Conservation (phyloP, 2,113 vertebrate species). For the Sorex araneus region DNA sequence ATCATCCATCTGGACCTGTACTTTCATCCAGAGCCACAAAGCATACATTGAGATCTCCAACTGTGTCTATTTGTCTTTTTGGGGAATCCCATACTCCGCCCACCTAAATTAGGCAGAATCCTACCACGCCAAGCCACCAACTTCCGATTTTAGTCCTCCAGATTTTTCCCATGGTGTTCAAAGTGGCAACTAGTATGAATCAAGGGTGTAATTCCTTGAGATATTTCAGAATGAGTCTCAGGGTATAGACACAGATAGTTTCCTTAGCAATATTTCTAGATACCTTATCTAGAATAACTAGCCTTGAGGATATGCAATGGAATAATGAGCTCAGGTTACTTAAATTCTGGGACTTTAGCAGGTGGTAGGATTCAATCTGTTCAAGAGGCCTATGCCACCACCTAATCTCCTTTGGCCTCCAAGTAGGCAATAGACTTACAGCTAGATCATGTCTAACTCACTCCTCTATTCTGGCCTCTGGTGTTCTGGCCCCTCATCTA, state of each 20-base stretch:
- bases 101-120: too few species aligned
- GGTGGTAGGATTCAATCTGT: not conserved
- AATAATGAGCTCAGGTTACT: not conserved
- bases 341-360: not conserved
- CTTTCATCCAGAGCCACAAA: not conserved
- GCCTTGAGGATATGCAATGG: not conserved
- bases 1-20: not conserved
- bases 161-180: not conserved
- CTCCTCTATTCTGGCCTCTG: not conserved
- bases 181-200: not conserved
- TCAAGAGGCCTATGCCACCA: not conserved
- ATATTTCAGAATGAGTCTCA: not conserved
- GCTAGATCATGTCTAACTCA: not conserved
- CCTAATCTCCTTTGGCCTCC: not conserved
- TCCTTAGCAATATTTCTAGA: not conserved
- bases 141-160: not conserved
- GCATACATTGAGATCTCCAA: not conserved
- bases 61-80: not conserved
- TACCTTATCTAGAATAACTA: not conserved
- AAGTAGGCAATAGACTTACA: not conserved
- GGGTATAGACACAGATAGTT: not conserved
- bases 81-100: not conserved
- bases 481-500: not conserved
- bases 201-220: not conserved
- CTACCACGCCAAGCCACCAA: not conserved